phyloP scores from a whole-genome alignment of 2,113 vertebrate species.

The Lipophrys pholis region DNA sequence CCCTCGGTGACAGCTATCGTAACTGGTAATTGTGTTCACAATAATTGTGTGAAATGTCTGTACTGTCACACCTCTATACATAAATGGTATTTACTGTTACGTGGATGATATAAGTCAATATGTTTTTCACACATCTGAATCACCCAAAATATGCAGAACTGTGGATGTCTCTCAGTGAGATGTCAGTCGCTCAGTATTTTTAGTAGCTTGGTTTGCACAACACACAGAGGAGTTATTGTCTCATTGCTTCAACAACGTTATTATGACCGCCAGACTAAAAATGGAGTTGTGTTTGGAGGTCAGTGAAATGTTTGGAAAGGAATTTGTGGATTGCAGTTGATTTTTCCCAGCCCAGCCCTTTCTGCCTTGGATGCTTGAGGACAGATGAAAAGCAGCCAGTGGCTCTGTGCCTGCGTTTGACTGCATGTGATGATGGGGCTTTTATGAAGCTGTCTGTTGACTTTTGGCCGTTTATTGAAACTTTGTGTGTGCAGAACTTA shows the following conservation, averaged over 20 bases:
- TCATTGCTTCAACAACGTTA: slow-evolving; percentile 38
- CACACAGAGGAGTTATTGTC: slow-evolving; percentile 55
- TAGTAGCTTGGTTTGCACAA: slow-evolving; percentile 41
- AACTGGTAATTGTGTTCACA: no score
- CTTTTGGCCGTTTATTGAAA: slow-evolving; percentile 5
- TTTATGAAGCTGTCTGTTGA: slow-evolving; percentile 1
- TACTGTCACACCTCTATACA: background rate
- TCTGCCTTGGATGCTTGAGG: slow-evolving; percentile 19
- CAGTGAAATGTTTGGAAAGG: slow-evolving; percentile 57
- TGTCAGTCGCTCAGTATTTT: slow-evolving; percentile 39
- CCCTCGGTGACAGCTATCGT: no score
- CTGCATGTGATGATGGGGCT: slow-evolving; percentile 16
- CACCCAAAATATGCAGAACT: slow-evolving; percentile 4
- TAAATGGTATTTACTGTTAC: background rate
- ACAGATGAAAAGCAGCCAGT: slow-evolving; percentile 15
- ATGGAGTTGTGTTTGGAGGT: slow-evolving; percentile 51
- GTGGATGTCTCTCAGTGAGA: slow-evolving; percentile 11
- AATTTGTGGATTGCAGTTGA: slow-evolving; percentile 55
- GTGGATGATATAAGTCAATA: background rate
- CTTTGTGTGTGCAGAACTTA: background rate
- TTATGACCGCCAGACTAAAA: slow-evolving; percentile 62
- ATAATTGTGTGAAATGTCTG: background rate
- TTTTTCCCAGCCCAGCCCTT: slow-evolving; percentile 46
- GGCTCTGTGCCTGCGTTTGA: slow-evolving; percentile 2
- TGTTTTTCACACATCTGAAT: slow-evolving; percentile 3